Evolutionary conservation across 2,797 vertebrate species (phyloP), one percentile per base, ranked within the genome.

Genomic region (Poecile montanus): DNA sequence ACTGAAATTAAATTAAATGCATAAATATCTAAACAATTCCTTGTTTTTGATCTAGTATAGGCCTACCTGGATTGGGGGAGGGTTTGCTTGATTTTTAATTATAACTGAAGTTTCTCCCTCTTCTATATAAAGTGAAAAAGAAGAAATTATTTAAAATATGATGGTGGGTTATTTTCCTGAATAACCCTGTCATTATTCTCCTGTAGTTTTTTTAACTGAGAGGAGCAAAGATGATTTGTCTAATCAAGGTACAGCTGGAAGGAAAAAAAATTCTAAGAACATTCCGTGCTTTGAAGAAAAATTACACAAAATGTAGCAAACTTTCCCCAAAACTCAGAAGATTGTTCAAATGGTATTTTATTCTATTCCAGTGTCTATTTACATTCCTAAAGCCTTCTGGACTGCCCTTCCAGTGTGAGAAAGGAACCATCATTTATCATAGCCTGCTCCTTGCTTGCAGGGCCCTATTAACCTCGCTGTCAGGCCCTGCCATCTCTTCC

Each of bases 401-500:
- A 73, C 47, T 68, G 68, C 22, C 40, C 57, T 88, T 97, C 82
- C 60, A 47, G 56, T 75, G 23, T 68, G 57, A 82, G 74, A 95
- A 94, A 95, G 70, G 65, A 96, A 42, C 22, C 40, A 20, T 47
- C 85, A 95, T 94, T 97, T 84, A 87, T 97, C 94, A 93, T 36
- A 89, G 54, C 60, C 70, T 67, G 45, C 74, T 95, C 80, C 82
- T 92, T 78, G 72, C 73, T 94, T 91, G 17, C 65, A 85, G 73
- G 48, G 56, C 36, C 78, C 74, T 91, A 72, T 51, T 95, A 94
- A 91, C 85, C 79, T 90, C 71, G 38, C 71, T 85, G 48, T 88
- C 90, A 95, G 89, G 36, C 48, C 74, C 77, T 83, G 76, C 42
- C 94, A 96, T 95, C 92, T 97, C 92, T 58, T 92, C 92, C 81